Evolutionary conservation across 2,888 invertebrate species (phyloP).

Genomic region (Pimpla rufipes): DNA sequence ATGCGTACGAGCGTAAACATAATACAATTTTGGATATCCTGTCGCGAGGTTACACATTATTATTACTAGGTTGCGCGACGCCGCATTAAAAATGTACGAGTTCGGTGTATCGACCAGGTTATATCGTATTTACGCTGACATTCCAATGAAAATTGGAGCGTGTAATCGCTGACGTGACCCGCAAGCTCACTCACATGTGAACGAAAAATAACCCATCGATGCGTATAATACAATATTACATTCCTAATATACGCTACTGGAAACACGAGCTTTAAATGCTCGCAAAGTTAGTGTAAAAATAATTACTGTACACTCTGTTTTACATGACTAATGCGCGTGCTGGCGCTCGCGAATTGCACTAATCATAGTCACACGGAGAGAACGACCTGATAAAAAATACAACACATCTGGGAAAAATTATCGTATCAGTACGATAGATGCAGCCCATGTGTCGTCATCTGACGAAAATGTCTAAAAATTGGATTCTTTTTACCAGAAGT

Average conservation of each 20-base stretch:
- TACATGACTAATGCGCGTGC: slow-evolving; percentile 25
- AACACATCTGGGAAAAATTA: too few species aligned
- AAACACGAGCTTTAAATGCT: slow-evolving; percentile 56
- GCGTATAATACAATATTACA: slow-evolving; percentile 25
- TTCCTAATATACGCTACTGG: slow-evolving; percentile 56
- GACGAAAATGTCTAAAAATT: too few species aligned
- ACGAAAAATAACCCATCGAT: slow-evolving; percentile 28
- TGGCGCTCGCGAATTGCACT: slow-evolving; percentile 60
- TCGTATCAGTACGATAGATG: too few species aligned
- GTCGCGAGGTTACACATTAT: background rate
- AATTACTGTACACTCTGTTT: slow-evolving; percentile 61
- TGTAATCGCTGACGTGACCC: background rate
- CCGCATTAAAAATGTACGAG: slow-evolving; percentile 7
- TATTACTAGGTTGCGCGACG: slow-evolving; percentile 6
- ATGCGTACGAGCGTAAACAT: background rate
- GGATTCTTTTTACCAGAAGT: too few species aligned
- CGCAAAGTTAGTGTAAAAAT: slow-evolving; percentile 51
- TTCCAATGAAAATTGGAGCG: slow-evolving; percentile 24
- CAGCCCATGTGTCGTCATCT: too few species aligned
- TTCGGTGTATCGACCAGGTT: background rate
- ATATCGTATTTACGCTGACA: slow-evolving; percentile 16
- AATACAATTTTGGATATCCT: background rate
- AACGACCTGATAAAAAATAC: too few species aligned
- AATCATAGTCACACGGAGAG: slow-evolving; percentile 28
- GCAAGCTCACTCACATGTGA: background rate